These are phyloP conservation scores for Archegozetes longisetosus DNA, from an alignment of 1,140 invertebrate genomes.

Conservation along the genomic window DNA sequence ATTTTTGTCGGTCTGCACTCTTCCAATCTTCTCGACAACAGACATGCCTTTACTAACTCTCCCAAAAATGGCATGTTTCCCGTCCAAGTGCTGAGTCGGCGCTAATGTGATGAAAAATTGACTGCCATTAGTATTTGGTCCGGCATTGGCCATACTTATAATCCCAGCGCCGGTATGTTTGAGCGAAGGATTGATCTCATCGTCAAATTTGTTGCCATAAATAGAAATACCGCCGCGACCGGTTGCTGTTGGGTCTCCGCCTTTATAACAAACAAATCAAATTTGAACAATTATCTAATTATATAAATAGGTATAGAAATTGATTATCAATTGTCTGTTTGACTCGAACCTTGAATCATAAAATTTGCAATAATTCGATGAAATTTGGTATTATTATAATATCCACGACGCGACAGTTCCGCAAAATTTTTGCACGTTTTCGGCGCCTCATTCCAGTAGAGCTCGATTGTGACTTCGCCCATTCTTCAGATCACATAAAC, in stretches of 20 bases:
- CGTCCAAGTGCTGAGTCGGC: slow-evolving; percentile 71
- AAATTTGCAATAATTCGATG: slow-evolving; percentile 94
- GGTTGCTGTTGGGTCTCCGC: slow-evolving; percentile 91
- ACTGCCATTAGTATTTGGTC: slow-evolving; percentile 86
- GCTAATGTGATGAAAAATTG: slow-evolving; percentile 95
- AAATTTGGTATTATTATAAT: slow-evolving; percentile 87
- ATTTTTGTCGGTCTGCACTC: slow-evolving; percentile 85
- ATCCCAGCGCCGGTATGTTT: slow-evolving; percentile 79
- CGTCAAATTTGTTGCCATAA: slow-evolving; percentile 85
- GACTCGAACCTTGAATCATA: slow-evolving; percentile 95
- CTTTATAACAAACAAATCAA: slow-evolving; percentile 3
- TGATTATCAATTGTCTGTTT: too few relatives aligned
- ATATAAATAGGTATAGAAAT: too few relatives aligned
- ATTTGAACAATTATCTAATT: background rate
- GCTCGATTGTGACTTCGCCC: slow-evolving; percentile 22
- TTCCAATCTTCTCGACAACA: slow-evolving; percentile 75
- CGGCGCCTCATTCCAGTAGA: slow-evolving; percentile 73
- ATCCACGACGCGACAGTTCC: slow-evolving; percentile 70
- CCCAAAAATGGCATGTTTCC: slow-evolving; percentile 26
- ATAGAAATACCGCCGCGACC: slow-evolving; percentile 85
- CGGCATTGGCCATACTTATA: slow-evolving; percentile 95
- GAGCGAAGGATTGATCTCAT: slow-evolving; percentile 81
- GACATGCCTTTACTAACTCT: slow-evolving; percentile 79
- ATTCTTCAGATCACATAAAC: too few relatives aligned
- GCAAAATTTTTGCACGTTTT: slow-evolving; percentile 97